Conservation (phyloP, 1,140 invertebrate genomes). For the Psix sp. region DNA sequence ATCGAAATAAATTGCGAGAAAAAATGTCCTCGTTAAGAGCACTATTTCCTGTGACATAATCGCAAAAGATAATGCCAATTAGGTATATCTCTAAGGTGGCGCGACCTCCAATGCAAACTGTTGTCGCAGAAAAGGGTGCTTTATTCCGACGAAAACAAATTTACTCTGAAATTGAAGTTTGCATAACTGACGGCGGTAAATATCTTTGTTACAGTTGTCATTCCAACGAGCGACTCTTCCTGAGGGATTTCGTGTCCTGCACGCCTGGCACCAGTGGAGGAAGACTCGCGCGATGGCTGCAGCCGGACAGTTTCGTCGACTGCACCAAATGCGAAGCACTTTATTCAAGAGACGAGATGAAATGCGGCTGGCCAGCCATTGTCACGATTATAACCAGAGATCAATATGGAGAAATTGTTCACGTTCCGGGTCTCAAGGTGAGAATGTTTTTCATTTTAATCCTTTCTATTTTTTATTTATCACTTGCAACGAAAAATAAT, state of each 20-base stretch:
- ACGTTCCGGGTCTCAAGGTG: slow-evolving; percentile 91
- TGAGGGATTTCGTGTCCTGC: slow-evolving; percentile 94
- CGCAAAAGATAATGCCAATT: slow-evolving; percentile 38
- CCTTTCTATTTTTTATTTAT: not conserved
- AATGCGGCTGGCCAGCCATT: slow-evolving; percentile 88
- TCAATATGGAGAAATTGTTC: slow-evolving; percentile 93
- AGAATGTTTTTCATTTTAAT: slow-evolving; percentile 5
- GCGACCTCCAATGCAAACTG: slow-evolving; percentile 15
- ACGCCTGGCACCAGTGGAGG: slow-evolving; percentile 92
- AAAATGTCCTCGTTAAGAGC: not conserved
- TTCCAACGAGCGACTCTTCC: slow-evolving; percentile 94
- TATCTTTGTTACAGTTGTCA: slow-evolving; percentile 80
- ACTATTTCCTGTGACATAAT: slow-evolving; percentile 9
- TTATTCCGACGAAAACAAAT: slow-evolving; percentile 26
- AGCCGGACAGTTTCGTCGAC: slow-evolving; percentile 94
- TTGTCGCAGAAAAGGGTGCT: no score
- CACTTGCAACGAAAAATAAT: no score
- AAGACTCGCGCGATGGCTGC: slow-evolving; percentile 93
- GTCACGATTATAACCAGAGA: slow-evolving; percentile 92
- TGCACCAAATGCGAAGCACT: slow-evolving; percentile 90
- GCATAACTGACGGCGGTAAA: slow-evolving; percentile 28
- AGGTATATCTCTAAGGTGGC: slow-evolving; percentile 28
- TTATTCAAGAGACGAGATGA: slow-evolving; percentile 85
- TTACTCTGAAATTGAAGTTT: slow-evolving; percentile 22
- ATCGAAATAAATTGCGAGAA: no score